Conservation (phyloP, 2,113 vertebrate genomes). For the Prochilodus magdalenae region DNA sequence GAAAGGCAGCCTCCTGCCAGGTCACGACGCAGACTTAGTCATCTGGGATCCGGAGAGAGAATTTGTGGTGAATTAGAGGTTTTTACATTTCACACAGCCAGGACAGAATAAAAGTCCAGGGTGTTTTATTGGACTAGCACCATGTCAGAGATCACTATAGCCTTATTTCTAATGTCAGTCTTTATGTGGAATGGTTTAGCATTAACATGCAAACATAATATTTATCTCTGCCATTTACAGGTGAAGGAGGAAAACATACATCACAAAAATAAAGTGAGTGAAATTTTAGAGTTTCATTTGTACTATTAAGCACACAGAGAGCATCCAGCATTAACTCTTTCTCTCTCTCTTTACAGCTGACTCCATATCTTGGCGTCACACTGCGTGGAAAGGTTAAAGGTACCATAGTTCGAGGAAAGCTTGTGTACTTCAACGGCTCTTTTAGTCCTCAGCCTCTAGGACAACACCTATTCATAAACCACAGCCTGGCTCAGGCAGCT, state of each 20-base stretch:
- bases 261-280: conserved; percentile 82
- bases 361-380: conserved; percentile 77
- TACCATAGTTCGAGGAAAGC: conserved; percentile 76
- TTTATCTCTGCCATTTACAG: conserved; percentile 60
- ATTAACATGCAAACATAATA: not conserved
- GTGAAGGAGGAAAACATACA: conserved; percentile 73
- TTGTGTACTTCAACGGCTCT: conserved; percentile 78
- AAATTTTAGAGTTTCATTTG: not conserved
- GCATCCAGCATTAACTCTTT: not conserved
- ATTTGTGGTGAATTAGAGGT: conserved; percentile 69
- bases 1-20: conserved; percentile 74
- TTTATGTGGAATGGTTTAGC: too few species aligned
- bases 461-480: conserved; percentile 70
- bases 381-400: conserved; percentile 75
- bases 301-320: not conserved
- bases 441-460: conserved; percentile 76
- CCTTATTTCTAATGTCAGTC: too few species aligned
- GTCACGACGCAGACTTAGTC: conserved; percentile 80
- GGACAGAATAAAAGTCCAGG: not conserved
- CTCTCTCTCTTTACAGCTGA: conserved; percentile 70
- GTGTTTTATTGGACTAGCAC: too few species aligned
- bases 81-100: conserved; percentile 7
- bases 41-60: conserved; percentile 83
- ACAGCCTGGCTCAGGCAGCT: not conserved
- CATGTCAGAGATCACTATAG: too few species aligned